Evolutionary conservation across 2,888 invertebrate species (phyloP), one percentile per base, ranked within the genome.

Genomic region (Leucozona laternaria): DNA sequence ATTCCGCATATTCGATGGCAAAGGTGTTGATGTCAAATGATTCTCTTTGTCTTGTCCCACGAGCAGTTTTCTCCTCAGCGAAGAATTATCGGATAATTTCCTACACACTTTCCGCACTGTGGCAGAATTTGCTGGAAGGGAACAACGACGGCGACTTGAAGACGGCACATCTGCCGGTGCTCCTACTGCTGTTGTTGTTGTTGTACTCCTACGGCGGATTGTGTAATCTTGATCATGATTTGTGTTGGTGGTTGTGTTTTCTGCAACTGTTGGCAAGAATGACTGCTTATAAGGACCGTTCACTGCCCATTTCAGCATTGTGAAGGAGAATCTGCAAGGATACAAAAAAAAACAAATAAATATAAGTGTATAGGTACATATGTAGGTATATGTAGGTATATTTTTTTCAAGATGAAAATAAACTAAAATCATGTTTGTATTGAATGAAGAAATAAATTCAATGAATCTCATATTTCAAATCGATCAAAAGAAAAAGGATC

Each of bases 231-330:
- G 82, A 86, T 81, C 37, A 64, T 43, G 70, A 58, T 73, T 79
- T 58, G 43, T 72, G 13, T n/a, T 71, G 43, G 58, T 60, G 60
- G 62, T 75, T 28, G 77, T 70, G 50, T 83, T 53, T 17, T 75
- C 58, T 68, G 80, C 86, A 31, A 80, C 86, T 37, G 58, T 81
- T 79, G 88, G 89, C 83, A 90, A 79, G 88, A 91, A 91, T 11
- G 91, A 90, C 64, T 90, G 90, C 58, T 91, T 90, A 20, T 70
- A 78, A 37, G 91, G 89, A 88, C 90, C 90, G 86, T 91, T 91
- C 45, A 92, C 91, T 84, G 92, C 91, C 92, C 92, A 92, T 90
- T 92, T 92, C 76, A 91, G 89, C 92, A 92, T 92, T 60, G 31
- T 86, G n/a, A 76, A 25, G 34, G 70, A 78, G 62, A 81, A 73